Evolutionary conservation across 1,140 invertebrate species (phyloP), one percentile per base, ranked within the genome.

Genomic region (Mactra quadrangularis): DNA sequence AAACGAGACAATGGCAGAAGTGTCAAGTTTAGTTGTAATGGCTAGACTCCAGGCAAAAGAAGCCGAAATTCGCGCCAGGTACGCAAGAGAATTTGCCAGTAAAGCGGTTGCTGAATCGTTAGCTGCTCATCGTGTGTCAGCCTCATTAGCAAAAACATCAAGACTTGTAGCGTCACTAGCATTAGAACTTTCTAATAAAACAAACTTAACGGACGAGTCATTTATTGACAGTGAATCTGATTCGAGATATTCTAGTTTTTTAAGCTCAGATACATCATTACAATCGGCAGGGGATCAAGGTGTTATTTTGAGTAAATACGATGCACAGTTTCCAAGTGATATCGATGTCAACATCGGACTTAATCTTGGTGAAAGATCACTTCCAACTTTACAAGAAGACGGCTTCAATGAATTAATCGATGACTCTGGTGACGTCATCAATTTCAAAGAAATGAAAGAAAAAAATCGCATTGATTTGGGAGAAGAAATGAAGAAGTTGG

Each of bases 61-160:
- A 59, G 50, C 77, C 29, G 77, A 79, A 17, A 70, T 79, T 55
- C 29, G 77, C 25, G 62, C 77, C 22, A 79, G 33, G 70, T 79
- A 68, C 66, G 47, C 77, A 25, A 11, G 45, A 31, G 57, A 55
- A 25, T 79, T 70, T 59, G 77, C 77, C 19, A 50, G 70, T 13
- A 52, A 33, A 22, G 77, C 77, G 1, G 45, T 57, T 29, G 35
- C 64, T 1, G 77, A 79, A 27, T 62, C 77, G 13, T 31, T 25
- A 35, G 52, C 62, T 13, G 62, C 77, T 17, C 62, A 70, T 53
- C 62, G 47, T 31, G 77, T 79, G 0, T 68, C 77, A 29, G 31
- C 9, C 3, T 27, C 50, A 19, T 45, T 79, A 19, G 77, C 77
- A 33, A 53, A 45, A 31, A 79, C 77, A 59, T 53, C 77, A n/a